Base-by-base conservation (phyloP, 2,113 vertebrate genomes). In the Herpetotheres cachinnans region DNA sequence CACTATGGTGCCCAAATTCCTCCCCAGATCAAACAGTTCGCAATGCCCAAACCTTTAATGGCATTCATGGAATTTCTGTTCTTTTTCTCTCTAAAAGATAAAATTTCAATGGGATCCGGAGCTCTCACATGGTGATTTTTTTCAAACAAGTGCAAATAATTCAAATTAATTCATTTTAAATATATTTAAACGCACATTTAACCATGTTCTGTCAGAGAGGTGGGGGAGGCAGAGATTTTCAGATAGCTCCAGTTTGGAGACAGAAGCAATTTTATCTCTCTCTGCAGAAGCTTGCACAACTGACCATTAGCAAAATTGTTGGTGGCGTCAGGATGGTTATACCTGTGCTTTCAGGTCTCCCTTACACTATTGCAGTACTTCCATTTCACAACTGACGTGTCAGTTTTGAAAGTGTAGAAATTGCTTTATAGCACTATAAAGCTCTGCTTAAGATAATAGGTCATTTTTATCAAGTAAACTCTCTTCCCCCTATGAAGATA, bases 271-370 rank as follows among this genome's bases (percentile, higher is more conserved):
- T 93, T 77, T 83, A 76, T 63, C 76, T 96, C 76, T 96, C 83
- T 46, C 63, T 56, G 72, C 59, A 81, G 89, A 29, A 69, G 16
- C 81, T 94, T 91, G 95, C 94, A 93, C 90, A 93, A 92, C 71
- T 86, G 95, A 87, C 92, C 96, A 94, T 93, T 79, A 96, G 83
- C 58, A 47, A 58, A 93, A 94, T 69, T 52, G 82, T 26, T 24
- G 91, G 89, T 59, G 94, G 93, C n/a, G 72, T 92, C 95, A 46
- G 82, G 88, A 76, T 10, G 82, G 92, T 76, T 42, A 10, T 18
- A 93, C 38, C 67, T 4, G 61, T 2, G 5, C 63, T 82, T 69
- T 79, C 66, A 89, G 95, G 87, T 38, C 94, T 59, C 91, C 47
- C 89, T 47, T 10, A 22, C 56, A 10, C 82, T 38, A 7, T 63